These are phyloP conservation scores for Molossus alvarezi DNA, from an alignment of 2,797 vertebrate genomes.

Conservation along the genomic window DNA sequence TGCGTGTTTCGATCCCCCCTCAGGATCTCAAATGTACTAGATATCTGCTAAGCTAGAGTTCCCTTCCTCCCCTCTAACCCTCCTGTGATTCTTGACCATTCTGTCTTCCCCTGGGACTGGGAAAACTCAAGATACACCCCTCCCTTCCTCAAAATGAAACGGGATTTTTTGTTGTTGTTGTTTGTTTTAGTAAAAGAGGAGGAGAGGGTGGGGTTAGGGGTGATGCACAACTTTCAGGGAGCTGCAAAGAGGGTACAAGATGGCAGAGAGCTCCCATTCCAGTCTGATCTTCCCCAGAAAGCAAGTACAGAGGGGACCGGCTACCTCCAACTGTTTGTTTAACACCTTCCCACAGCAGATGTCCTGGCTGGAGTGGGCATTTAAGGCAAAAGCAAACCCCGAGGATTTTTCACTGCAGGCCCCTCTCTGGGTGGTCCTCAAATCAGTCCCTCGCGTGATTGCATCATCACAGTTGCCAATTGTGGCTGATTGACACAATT, in stretches of 20 bases:
- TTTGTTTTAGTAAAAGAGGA: background rate
- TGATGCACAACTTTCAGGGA: background rate
- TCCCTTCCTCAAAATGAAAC: slow-evolving; percentile 38
- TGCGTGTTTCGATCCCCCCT: background rate
- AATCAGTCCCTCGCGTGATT: background rate
- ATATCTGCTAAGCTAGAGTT: background rate
- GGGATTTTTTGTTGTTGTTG: background rate
- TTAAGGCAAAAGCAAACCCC: background rate
- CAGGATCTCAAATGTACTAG: background rate
- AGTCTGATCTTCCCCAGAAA: background rate
- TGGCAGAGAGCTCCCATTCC: background rate
- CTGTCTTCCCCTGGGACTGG: background rate
- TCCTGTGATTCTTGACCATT: background rate
- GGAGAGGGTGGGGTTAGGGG: background rate
- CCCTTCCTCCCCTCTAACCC: background rate
- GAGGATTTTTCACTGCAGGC: background rate
- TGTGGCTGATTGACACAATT: background rate
- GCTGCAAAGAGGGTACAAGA: background rate
- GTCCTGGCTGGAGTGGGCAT: background rate
- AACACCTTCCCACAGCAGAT: background rate
- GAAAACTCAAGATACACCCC: background rate
- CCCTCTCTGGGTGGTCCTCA: background rate
- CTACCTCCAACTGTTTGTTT: background rate
- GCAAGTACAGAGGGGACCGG: background rate
- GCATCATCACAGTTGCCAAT: background rate